Base-by-base conservation (phyloP, 2,888 invertebrate species). In the Dicycla oo region DNA sequence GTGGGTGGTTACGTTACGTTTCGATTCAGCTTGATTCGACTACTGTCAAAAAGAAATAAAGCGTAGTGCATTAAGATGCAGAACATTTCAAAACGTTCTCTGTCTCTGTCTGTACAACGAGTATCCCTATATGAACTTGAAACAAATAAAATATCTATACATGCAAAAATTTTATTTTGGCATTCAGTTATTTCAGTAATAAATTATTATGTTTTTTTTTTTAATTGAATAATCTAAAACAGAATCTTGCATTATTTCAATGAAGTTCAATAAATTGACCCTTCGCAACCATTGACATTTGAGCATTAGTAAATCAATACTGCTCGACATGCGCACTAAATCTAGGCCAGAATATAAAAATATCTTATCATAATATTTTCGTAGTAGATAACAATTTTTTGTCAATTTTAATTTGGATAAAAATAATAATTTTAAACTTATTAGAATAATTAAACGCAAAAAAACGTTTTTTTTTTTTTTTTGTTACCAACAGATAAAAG, bases 311-410 rank as follows among this genome's bases (percentile, higher is more conserved):
- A 84, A 92, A 96, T 96, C 95, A 95, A 96, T 96, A 96, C 85
- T 77, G 81, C 86, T 90, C 87, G 94, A 91, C 96, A 95, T 96
- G 96, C 96, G 96, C 94, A 95, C 82, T 86, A 92, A 93, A 96
- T 93, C 87, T 96, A 95, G 95, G 96, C 88, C 95, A 95, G 70
- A 75, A 77, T 80, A 87, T 75, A 78, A 88, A 89, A 88, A 89
- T 89, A 86, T 70, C 11, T 45, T 18, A 57, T 62, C 51, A 23
- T n/a, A 82, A 53, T 73, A 69, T 56, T 56, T 72, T 79, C 53
- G 26, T 54, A 53, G 11, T 13, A 54, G 13, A 26, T 64, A 65
- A n/a, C 10, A 40, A n/a, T 47, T 45, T 64, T 60, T 40, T 26
- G n/a, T 43, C 8, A 40, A 49, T 49, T 20, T 23, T 40, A 15